Percentiles rank a stretch among this genome's conserved stretches.
Conservation (phyloP, 2,797 vertebrate species). For the Cephalopachus bancanus region DNA sequence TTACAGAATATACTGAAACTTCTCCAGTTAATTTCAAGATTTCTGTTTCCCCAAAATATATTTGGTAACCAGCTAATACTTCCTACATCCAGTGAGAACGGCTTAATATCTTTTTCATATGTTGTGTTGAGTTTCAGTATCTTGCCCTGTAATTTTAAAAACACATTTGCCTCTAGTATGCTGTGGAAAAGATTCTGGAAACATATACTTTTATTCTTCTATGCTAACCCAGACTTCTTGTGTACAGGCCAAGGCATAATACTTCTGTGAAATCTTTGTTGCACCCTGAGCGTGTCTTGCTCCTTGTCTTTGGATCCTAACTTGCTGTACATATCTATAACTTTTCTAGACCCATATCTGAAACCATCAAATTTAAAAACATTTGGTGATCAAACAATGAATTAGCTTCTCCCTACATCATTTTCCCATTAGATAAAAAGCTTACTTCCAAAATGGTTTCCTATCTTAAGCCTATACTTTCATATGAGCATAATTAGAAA, state of each 20-base stretch:
- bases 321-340: neutral
- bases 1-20: neutral
- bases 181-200: neutral
- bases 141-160: neutral
- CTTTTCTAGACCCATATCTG: neutral
- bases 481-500: conserved; percentile 18
- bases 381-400: neutral
- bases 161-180: neutral
- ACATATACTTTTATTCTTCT: neutral
- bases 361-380: neutral
- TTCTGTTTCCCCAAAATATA: neutral
- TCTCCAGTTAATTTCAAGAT: conserved; percentile 10
- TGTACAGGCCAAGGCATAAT: neutral
- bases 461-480: conserved; percentile 39
- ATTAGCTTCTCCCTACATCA: neutral
- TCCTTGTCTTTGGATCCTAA: neutral
- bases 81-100: neutral
- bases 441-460: conserved; percentile 44
- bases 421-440: conserved; percentile 23
- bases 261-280: neutral
- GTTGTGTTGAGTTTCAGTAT: conserved; percentile 17
- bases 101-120: neutral
- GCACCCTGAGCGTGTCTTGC: neutral
- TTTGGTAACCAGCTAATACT: neutral
- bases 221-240: neutral